A percentile compares a stretch with the other conserved stretches of the same genome.
Conservation (phyloP, 1,140 invertebrate species). For the Drosophila mojavensis region DNA sequence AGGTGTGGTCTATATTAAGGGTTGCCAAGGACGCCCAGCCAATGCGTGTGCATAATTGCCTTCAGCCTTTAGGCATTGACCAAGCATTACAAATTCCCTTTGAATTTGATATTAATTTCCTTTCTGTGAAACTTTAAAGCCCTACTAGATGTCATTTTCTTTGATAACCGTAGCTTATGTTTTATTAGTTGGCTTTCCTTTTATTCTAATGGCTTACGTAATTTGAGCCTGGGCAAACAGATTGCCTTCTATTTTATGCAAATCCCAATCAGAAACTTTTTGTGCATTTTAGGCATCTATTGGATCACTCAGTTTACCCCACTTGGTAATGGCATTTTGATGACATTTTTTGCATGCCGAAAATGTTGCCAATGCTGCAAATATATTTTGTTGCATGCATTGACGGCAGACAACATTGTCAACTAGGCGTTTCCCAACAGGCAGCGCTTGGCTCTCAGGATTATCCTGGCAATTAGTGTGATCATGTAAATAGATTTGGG, state of each 20-base stretch:
- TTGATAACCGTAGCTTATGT: not conserved
- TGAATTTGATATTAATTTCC: conserved; percentile 16
- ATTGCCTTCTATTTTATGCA: conserved; percentile 1
- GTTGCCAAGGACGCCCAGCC: not conserved
- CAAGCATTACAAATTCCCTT: not conserved
- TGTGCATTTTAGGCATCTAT: conserved; percentile 10
- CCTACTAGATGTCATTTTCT: not conserved
- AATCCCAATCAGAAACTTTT: not conserved
- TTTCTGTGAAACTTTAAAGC: not conserved
- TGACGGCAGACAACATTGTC: not conserved
- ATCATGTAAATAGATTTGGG: conserved; percentile 65
- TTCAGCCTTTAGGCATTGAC: not conserved
- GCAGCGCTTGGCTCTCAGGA: conserved; percentile 13
- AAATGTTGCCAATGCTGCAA: conserved; percentile 18
- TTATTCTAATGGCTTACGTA: conserved; percentile 3
- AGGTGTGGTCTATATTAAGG: not conserved
- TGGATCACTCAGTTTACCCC: not conserved
- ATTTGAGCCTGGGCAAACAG: not conserved
- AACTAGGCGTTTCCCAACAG: not conserved
- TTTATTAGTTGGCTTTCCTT: not conserved
- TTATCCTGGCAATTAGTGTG: conserved; percentile 58
- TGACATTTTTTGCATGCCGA: conserved; percentile 55
- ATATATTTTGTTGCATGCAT: conserved; percentile 29
- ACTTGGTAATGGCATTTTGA: conserved; percentile 72
- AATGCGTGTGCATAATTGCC: conserved; percentile 12